phyloP scores from a whole-genome alignment of 2,797 vertebrate species.

The Lithobates sylvaticus region DNA sequence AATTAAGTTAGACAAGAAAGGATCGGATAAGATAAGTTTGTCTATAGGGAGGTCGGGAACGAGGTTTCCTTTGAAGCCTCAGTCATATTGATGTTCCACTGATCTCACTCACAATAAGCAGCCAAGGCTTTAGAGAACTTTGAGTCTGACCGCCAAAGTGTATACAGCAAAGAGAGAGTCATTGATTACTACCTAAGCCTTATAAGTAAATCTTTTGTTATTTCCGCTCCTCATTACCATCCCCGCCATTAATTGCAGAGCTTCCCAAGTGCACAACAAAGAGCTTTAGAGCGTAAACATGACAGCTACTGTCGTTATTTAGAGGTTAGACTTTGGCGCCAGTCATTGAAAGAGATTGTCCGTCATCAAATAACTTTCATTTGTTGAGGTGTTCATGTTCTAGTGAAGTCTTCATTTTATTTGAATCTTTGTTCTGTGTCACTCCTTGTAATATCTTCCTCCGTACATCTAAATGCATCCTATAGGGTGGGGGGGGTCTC shows the following conservation, averaged over 20 bases:
- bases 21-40: not conserved
- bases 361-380: too few species aligned
- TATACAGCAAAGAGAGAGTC: constrained; percentile 12
- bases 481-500: too few species aligned
- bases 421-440: too few species aligned
- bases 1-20: not conserved
- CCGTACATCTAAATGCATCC: too few species aligned
- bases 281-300: too few species aligned
- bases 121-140: not conserved
- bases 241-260: not conserved
- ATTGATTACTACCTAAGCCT: constrained; percentile 15
- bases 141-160: constrained; percentile 8
- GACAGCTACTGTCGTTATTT: too few species aligned
- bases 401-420: too few species aligned
- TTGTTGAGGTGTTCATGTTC: too few species aligned
- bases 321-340: too few species aligned
- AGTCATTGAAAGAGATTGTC: too few species aligned
- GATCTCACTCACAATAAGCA: constrained; percentile 6
- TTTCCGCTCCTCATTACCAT: not conserved
- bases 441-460: too few species aligned
- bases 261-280: not conserved
- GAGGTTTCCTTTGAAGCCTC: constrained; percentile 1
- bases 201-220: not conserved
- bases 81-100: constrained; percentile 7
- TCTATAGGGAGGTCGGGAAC: not conserved